phyloP scores from a whole-genome alignment of 1,140 invertebrate genomes.

The Calliopsis andreniformis region DNA sequence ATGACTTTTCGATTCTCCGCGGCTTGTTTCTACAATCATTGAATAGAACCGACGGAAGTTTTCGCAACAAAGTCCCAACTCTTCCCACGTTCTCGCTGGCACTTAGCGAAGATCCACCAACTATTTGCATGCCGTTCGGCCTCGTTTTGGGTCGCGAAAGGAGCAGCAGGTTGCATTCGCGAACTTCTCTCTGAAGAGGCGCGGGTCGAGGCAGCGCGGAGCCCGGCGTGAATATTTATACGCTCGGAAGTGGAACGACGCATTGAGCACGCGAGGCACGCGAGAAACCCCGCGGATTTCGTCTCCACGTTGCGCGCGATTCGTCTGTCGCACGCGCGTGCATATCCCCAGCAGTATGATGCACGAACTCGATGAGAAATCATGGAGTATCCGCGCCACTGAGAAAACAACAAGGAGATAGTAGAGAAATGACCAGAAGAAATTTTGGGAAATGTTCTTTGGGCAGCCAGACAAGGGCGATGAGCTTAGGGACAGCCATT shows the following conservation, averaged over 20 bases:
- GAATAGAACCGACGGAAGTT: no score
- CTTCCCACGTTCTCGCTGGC: not conserved
- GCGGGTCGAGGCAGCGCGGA: constrained; percentile 10
- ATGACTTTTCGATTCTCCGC: no score
- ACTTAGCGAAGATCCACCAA: constrained; percentile 17
- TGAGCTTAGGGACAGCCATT: no score
- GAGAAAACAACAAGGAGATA: no score
- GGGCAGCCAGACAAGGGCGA: no score
- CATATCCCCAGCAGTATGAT: not conserved
- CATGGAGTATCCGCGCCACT: no score
- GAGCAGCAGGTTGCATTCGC: constrained; percentile 43
- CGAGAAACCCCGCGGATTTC: not conserved
- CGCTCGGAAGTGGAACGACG: not conserved
- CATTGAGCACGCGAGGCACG: not conserved
- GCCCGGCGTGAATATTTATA: constrained; percentile 57
- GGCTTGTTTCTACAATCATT: no score
- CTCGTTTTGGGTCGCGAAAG: constrained; percentile 13
- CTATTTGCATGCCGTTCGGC: constrained; percentile 50
- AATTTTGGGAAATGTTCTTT: no score
- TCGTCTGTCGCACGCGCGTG: no score
- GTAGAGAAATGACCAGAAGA: no score
- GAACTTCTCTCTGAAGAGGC: constrained; percentile 30
- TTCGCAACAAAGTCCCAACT: not conserved
- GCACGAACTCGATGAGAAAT: no score
- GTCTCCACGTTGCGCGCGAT: no score